A percentile compares a stretch with the other conserved stretches of the same genome.
These are phyloP conservation scores for Xanthorhoe spadicearia DNA, from an alignment of 2,888 invertebrate species.

Conservation along the genomic window DNA sequence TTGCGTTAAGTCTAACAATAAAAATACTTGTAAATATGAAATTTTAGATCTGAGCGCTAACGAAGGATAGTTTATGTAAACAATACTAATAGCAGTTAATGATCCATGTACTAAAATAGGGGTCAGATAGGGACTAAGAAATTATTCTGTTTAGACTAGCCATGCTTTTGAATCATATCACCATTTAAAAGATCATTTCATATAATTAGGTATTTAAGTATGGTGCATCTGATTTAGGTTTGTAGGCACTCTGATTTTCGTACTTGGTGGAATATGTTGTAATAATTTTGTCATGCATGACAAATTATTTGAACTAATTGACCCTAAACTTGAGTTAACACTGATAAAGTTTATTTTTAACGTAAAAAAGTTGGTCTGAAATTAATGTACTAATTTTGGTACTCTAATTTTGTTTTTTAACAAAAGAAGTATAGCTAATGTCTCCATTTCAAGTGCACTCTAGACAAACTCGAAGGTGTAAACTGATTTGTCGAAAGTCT, in stretches of 20 bases:
- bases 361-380: neutral
- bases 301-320: too few relatives aligned
- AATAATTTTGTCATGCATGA: too few relatives aligned
- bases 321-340: too few relatives aligned
- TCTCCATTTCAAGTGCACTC: conserved; percentile 1
- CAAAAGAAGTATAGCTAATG: neutral
- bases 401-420: neutral
- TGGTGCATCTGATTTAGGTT: too few relatives aligned
- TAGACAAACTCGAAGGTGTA: conserved; percentile 8
- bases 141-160: neutral
- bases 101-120: neutral
- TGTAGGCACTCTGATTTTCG: too few relatives aligned
- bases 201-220: too few relatives aligned
- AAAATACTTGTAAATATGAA: too few relatives aligned
- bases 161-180: too few relatives aligned
- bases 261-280: too few relatives aligned
- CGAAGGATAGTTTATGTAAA: too few relatives aligned
- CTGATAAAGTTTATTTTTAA: too few relatives aligned
- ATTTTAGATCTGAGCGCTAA: neutral
- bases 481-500: conserved; percentile 39
- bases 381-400: neutral
- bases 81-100: neutral
- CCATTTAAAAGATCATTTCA: too few relatives aligned
- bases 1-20: conserved; percentile 4
- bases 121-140: neutral